These are phyloP conservation scores for Cremastinae sp. DNA, from an alignment of 2,888 invertebrate species.

Conservation along the genomic window DNA sequence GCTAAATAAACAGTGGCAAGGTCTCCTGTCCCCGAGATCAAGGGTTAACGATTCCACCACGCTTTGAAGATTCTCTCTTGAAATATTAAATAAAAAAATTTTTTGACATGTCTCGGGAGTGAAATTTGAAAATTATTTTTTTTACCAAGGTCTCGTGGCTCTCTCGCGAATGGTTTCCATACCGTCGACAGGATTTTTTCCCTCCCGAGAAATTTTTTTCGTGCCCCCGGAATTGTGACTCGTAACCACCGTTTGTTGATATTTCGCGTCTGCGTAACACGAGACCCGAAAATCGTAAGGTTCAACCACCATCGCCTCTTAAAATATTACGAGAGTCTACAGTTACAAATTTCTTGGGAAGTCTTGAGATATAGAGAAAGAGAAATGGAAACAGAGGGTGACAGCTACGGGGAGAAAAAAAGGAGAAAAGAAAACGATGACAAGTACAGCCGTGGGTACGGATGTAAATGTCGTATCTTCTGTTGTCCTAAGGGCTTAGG, in stretches of 20 bases:
- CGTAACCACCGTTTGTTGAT: slow-evolving; percentile 57
- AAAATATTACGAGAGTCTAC: slow-evolving; percentile 62
- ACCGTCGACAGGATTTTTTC: slow-evolving; percentile 15
- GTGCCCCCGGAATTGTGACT: slow-evolving; percentile 7
- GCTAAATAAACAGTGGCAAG: slow-evolving; percentile 27
- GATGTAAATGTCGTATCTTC: slow-evolving; percentile 46
- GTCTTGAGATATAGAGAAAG: slow-evolving; percentile 18
- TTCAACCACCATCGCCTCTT: slow-evolving; percentile 44
- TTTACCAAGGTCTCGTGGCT: slow-evolving; percentile 3
- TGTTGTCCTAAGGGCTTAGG: slow-evolving; percentile 32
- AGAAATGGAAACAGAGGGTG: slow-evolving; percentile 43
- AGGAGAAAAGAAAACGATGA: slow-evolving; percentile 34
- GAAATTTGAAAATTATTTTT: slow-evolving; percentile 20
- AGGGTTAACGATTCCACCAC: slow-evolving; percentile 13
- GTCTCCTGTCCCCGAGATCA: slow-evolving; percentile 11
- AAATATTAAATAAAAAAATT: background rate
- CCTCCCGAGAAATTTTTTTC: slow-evolving; percentile 14
- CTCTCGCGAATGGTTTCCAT: background rate
- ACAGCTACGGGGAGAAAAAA: slow-evolving; percentile 17
- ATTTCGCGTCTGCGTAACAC: slow-evolving; percentile 63
- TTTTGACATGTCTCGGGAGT: slow-evolving; percentile 19
- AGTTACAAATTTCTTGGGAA: slow-evolving; percentile 63
- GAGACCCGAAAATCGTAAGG: slow-evolving; percentile 50
- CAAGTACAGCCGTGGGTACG: slow-evolving; percentile 59
- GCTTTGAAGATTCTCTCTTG: slow-evolving; percentile 2